Conservation (phyloP, 2,113 vertebrate genomes). For the Piaya cayana region DNA sequence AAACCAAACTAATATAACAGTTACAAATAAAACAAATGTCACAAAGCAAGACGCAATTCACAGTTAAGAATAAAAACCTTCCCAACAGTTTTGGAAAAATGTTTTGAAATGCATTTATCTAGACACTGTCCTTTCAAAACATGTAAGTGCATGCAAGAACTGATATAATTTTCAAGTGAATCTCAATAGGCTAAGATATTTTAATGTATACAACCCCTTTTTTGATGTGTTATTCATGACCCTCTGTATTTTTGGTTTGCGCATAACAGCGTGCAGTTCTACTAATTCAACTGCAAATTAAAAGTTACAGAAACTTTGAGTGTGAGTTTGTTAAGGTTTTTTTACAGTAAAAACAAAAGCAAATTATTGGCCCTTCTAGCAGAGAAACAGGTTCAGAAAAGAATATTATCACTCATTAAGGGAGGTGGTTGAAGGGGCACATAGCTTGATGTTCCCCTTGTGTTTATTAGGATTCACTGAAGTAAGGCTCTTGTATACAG, state of each 20-base stretch:
- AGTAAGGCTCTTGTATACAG: slow-evolving; percentile 36
- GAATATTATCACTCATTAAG: slow-evolving; percentile 22
- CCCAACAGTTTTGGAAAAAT: neutral
- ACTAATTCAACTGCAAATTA: neutral
- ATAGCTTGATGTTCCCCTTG: neutral
- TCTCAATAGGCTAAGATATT: neutral
- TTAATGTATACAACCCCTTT: neutral
- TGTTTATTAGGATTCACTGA: slow-evolving; percentile 49
- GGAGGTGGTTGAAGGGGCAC: neutral
- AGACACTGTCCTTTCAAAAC: neutral
- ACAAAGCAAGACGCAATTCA: neutral
- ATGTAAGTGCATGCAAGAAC: neutral
- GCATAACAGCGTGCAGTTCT: neutral
- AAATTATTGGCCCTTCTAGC: slow-evolving; percentile 13
- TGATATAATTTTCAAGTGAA: neutral
- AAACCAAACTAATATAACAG: neutral
- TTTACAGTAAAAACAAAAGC: neutral
- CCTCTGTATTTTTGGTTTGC: neutral
- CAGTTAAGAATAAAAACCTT: neutral
- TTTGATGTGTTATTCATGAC: neutral
- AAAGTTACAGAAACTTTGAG: neutral
- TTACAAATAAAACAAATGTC: neutral
- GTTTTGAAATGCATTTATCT: neutral
- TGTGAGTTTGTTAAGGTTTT: neutral
- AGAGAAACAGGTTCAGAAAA: neutral